Conservation (phyloP, 2,113 vertebrate species). For the Bufo gargarizans region DNA sequence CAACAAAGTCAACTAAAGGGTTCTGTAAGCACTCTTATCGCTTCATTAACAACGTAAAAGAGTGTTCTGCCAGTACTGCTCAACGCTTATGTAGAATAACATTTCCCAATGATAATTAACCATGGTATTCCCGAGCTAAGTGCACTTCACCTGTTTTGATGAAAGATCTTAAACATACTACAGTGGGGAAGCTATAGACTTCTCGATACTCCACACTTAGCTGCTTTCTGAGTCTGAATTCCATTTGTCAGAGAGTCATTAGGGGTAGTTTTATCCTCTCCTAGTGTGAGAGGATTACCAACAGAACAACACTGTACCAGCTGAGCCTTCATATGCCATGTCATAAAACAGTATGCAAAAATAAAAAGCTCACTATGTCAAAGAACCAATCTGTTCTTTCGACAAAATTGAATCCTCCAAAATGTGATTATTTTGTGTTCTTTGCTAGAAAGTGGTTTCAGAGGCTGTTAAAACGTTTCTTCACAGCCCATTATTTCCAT, state of each 20-base stretch:
- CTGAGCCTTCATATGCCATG: slow-evolving; percentile 52
- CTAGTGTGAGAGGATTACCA: slow-evolving; percentile 44
- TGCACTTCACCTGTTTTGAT: slow-evolving; percentile 24
- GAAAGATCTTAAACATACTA: background rate
- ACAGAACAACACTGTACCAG: slow-evolving; percentile 49
- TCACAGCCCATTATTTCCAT: slow-evolving; percentile 59
- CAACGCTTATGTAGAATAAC: background rate
- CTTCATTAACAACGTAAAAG: background rate
- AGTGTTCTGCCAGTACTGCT: background rate
- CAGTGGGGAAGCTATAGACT: background rate
- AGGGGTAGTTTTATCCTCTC: slow-evolving; percentile 26
- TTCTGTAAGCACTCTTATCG: background rate
- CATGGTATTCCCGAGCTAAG: background rate
- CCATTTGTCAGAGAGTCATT: slow-evolving; percentile 53
- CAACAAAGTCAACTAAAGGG: background rate
- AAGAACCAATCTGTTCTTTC: slow-evolving; percentile 56
- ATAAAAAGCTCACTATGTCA: slow-evolving; percentile 59
- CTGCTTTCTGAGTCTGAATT: slow-evolving; percentile 7
- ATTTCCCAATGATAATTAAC: slow-evolving; percentile 27
- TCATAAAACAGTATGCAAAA: slow-evolving; percentile 59
- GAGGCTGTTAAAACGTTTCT: slow-evolving; percentile 59
- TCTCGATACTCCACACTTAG: background rate
- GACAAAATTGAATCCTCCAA: slow-evolving; percentile 52
- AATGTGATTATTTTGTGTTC: slow-evolving; percentile 58
- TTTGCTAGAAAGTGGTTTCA: slow-evolving; percentile 56